Conservation (phyloP, 1,140 invertebrate species). For the Sarcophaga peregrina region DNA sequence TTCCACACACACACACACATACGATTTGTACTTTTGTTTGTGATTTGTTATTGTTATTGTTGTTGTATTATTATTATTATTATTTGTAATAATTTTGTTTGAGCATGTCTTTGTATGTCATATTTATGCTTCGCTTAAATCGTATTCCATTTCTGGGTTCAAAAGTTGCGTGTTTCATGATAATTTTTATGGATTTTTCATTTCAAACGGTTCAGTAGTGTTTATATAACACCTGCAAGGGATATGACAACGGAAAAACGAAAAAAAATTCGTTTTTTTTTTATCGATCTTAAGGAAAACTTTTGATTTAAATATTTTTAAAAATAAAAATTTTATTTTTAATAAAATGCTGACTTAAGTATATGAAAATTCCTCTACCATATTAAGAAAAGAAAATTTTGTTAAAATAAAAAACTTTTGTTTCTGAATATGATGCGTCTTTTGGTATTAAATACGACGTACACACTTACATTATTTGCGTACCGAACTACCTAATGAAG, state of each 20-base stretch:
- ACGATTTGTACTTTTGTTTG: neutral
- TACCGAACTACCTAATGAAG: too few relatives aligned
- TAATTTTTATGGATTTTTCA: conserved; percentile 26
- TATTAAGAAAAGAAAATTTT: too few relatives aligned
- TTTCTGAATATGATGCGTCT: too few relatives aligned
- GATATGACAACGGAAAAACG: neutral
- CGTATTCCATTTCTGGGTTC: neutral
- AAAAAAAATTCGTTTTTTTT: neutral
- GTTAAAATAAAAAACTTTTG: too few relatives aligned
- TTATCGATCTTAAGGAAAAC: neutral
- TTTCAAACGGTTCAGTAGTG: neutral
- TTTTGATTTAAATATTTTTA: too few relatives aligned
- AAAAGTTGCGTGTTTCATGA: conserved; percentile 32
- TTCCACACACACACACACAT: too few relatives aligned
- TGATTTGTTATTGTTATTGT: neutral
- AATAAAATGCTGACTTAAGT: too few relatives aligned
- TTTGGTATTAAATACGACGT: too few relatives aligned
- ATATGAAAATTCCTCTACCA: too few relatives aligned
- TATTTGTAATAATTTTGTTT: neutral
- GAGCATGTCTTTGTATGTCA: neutral
- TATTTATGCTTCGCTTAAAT: neutral
- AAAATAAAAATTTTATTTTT: too few relatives aligned
- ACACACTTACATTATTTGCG: too few relatives aligned
- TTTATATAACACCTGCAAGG: conserved; percentile 21
- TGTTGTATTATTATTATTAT: neutral